Evolutionary conservation across 2,113 vertebrate species (phyloP).

Genomic region (Mesitornis unicolor): DNA sequence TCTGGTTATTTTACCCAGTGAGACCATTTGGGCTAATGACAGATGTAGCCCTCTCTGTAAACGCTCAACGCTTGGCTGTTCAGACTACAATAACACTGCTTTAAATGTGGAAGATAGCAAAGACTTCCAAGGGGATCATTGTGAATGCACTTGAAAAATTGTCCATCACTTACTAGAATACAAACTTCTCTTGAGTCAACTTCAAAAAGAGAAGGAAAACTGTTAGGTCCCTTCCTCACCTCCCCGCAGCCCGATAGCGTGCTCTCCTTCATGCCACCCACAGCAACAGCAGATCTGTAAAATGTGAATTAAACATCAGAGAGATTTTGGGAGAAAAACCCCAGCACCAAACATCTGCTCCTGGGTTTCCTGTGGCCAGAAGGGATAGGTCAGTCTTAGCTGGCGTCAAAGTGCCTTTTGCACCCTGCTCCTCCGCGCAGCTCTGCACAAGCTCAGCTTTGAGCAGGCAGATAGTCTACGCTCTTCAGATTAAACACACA

Average conservation of each 20-base stretch:
- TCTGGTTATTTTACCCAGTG: background rate
- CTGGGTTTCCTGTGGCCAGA: background rate
- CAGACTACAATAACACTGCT: background rate
- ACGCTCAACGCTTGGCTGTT: accelerated
- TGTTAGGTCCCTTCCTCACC: background rate
- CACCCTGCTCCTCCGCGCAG: background rate
- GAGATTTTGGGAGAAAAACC: background rate
- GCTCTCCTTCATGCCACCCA: accelerated
- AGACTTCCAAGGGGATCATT: background rate
- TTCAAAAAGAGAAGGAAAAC: background rate
- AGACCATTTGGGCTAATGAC: background rate
- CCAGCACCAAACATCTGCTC: background rate
- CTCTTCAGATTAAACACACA: background rate
- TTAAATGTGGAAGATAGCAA: background rate
- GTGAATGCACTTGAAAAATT: background rate
- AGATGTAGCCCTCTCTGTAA: background rate
- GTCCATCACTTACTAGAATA: background rate
- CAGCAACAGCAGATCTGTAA: background rate
- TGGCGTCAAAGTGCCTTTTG: background rate
- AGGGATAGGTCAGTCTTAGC: background rate
- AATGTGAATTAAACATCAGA: background rate
- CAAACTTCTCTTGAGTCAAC: background rate
- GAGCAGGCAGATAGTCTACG: accelerated
- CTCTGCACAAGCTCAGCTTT: slow-evolving; percentile 7
- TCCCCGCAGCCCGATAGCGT: accelerated